Evolutionary conservation across 2,113 vertebrate species (phyloP), one percentile per base, ranked within the genome.

Genomic region (Vulpes vulpes): DNA sequence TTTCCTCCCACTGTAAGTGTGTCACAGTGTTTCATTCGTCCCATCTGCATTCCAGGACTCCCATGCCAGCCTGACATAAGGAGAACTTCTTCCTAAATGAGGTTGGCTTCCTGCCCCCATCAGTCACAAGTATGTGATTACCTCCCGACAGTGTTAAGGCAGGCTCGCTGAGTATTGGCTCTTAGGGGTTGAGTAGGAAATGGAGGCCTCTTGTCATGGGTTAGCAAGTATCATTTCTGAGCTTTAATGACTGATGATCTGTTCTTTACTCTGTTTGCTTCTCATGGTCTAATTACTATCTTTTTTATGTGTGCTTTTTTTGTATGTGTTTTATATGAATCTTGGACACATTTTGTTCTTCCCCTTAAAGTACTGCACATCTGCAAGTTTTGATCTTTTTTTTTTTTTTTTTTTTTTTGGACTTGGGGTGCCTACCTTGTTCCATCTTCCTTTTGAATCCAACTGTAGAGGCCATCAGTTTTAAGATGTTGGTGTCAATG

Each of bases 301-400:
- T 27, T 89, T 94, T 60, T 60, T 85, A 17, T 19, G 67, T 12
- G 15, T 76, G 11, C 11, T 27, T 89, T 94, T 94, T 60, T 60
- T 85, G 17, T 19, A 76, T 12, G 15, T 76, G 11, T 17, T 93
- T 65, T 91, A 22, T 53, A 51, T 69, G 25, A 81, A 69, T 60
- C 12, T 38, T 80, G 20, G 19, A 51, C 51, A 87, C 5, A 38
- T 59, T 89, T 64, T 49, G 7, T 82, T 94, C 38, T 82, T 55
- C 16, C 17, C 10, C 64, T 83, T 38, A 38, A 73, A 62, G 11
- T 51, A 67, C 15, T 78, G 17, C 20, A 71, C 49, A 57, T 83
- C 20, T 30, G 53, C 64, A 49, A 79, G 6, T 60, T 93, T 59
- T 71, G 20, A 82, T 94, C n/a, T 90, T 96, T 74, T 76, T 91